Evolutionary conservation across 2,888 invertebrate genomes (phyloP), one percentile per base, ranked within the genome.

Genomic region (Isoperla grammatica): DNA sequence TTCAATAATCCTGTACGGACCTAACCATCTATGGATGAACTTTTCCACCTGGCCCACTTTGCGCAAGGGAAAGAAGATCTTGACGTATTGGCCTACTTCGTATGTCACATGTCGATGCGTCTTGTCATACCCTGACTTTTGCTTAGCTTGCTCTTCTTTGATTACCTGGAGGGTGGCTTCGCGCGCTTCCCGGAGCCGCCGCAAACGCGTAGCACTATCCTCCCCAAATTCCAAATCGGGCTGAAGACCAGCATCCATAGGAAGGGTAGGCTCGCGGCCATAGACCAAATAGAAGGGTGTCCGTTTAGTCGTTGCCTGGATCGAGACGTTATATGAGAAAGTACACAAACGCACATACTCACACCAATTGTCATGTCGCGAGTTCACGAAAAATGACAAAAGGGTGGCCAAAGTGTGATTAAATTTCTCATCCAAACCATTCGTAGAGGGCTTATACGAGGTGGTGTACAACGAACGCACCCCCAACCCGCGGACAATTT

Each of bases 401-500:
- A 67, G 65, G 4, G 59, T 57, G 0, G 63, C 63, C 6, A 69
- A 19, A 1, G 64, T 65, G 13, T 59, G 50, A 46, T 69, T 68
- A 39, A 65, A 62, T 3, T 63, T 40, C 57, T 69, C 69, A 1
- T 60, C 61, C 2, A 67, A 29, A 0, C 68, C 68, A 39, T 69
- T 67, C 1, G 23, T 23, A 9, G 62, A 29, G 0, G 67, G 67
- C 8, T 64, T 59, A 56, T 63, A 67, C 0, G 65, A 58, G 1
- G 62, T 57, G 11, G 68, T 66, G n/a, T 57, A 63, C 2, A 37
- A 42, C 45, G 65, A 63, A 9, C 59, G 42, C 11, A 64, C 56
- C 9, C 60, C 62, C 17, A 66, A 9, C 0, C 35, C 35, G n/a
- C 40, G 19, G 1, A 54, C 13, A 11, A 65, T n/a, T 45, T 61